These are phyloP conservation scores for Hemichromis elongatus DNA, from an alignment of 2,113 vertebrate genomes.

Conservation along the genomic window DNA sequence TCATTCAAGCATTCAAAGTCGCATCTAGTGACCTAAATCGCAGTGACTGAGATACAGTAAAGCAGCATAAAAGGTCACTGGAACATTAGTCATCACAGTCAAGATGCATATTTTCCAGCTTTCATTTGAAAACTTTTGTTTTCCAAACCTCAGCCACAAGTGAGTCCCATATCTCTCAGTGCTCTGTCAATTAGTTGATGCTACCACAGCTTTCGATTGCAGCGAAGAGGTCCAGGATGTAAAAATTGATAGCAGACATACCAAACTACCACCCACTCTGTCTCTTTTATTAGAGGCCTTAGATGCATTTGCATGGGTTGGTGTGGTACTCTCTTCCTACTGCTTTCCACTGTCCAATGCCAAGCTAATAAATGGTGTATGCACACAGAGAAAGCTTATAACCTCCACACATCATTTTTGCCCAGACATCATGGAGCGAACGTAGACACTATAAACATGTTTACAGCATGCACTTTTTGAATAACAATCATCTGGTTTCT, in stretches of 20 bases:
- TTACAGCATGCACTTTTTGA: neutral
- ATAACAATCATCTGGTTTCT: neutral
- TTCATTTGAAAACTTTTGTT: neutral
- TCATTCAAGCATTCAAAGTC: neutral
- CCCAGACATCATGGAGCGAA: neutral
- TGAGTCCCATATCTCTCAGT: neutral
- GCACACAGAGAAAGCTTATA: neutral
- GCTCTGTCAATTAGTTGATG: neutral
- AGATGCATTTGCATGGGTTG: neutral
- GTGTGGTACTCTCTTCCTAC: neutral
- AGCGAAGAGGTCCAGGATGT: neutral
- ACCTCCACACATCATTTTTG: neutral
- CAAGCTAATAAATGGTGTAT: neutral
- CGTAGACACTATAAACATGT: neutral
- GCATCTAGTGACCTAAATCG: neutral
- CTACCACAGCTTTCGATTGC: slow-evolving; percentile 28
- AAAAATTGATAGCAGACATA: neutral
- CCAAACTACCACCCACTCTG: slow-evolving; percentile 15
- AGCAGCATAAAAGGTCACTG: neutral
- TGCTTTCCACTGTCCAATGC: slow-evolving; percentile 14
- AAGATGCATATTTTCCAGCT: slow-evolving; percentile 32
- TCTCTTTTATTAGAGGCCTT: slow-evolving; percentile 19
- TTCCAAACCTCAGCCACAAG: slow-evolving; percentile 6
- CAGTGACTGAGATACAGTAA: neutral
- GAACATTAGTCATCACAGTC: slow-evolving; percentile 31